A percentile compares a stretch with the other conserved stretches of the same genome.
Evolutionary conservation across 2,888 invertebrate genomes (phyloP).

Genomic region (Timema podura): DNA sequence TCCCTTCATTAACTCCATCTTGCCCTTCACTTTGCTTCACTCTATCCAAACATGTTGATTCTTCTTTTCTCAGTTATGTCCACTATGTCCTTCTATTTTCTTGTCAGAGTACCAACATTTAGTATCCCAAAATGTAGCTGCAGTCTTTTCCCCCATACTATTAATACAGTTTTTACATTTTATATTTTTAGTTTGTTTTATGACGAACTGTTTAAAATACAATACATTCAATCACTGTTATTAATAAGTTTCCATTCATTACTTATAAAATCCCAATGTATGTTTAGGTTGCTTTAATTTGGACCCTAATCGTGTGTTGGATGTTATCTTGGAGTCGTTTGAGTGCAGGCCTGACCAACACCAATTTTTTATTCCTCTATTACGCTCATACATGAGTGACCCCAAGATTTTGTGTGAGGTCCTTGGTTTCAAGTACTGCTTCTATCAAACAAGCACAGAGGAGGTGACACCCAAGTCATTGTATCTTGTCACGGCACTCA

Average conservation of each 20-base stretch:
- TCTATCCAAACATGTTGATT: too few species aligned
- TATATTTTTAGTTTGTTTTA: constrained; percentile 30
- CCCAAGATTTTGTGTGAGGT: constrained; percentile 87
- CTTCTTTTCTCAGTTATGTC: too few species aligned
- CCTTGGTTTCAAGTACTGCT: constrained; percentile 84
- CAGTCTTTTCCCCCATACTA: not conserved
- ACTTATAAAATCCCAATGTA: constrained; percentile 17
- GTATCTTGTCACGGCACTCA: constrained; percentile 83
- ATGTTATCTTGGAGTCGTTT: constrained; percentile 94
- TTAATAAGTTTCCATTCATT: not conserved
- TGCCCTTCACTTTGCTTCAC: too few species aligned
- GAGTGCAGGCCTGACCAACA: constrained; percentile 75
- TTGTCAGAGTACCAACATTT: too few species aligned
- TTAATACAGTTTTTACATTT: constrained; percentile 18
- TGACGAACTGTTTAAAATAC: not conserved
- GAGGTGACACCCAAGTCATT: constrained; percentile 67
- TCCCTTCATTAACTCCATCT: too few species aligned
- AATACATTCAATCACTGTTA: not conserved
- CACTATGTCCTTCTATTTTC: too few species aligned
- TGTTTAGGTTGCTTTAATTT: constrained; percentile 93
- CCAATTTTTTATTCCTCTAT: constrained; percentile 78
- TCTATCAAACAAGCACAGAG: constrained; percentile 61
- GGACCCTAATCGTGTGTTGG: constrained; percentile 96
- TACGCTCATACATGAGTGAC: constrained; percentile 85
- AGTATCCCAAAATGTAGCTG: too few species aligned